Base-by-base conservation (phyloP, 2,113 vertebrate species). In the Mobula birostris region DNA sequence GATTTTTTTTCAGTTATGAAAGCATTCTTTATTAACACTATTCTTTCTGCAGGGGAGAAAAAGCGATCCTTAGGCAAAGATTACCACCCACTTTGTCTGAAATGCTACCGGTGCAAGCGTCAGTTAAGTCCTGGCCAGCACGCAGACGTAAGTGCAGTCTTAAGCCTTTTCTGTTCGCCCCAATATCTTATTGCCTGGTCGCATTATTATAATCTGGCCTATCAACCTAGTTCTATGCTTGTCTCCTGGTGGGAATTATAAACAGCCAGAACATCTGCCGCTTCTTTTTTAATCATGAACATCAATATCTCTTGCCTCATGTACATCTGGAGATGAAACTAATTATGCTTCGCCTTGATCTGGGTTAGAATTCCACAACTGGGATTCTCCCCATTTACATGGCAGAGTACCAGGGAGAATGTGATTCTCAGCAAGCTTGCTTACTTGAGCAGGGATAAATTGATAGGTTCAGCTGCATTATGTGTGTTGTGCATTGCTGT, bases 71-170 rank as follows among this genome's bases (percentile, higher is more conserved):
- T 98, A 61, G 97, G 97, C 85, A 96, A 97, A 94, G 97, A 98
- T 96, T 98, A 98, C 95, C 97, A 98, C 95, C 97, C 97, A 1
- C 96, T 98, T 68, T 98, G 97, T 95, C 96, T 98, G 95, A 98
- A 98, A 96, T 98, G 97, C 95, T 96, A 96, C 79, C 96, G 94
- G 21, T 98, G 97, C 95, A 97, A 97, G 94, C 95, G 96, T 94
- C 97, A 97, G 93, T 96, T 98, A 94, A 97, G 96, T 58, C 95
- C 97, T 6, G 97, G 97, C 93, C 97, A 97, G 94, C 97, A 98
- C 87, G 97, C 97, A 79, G 97, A 98, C 97, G 97, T 98, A 97
- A 6, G 94, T 83, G 94, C 9, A 56, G 56, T 94, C 19, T 56
- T 15, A 32, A 56, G 70, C 70, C 40, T 76, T 36, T 66, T 92